These are phyloP conservation scores for Ceyx margarethae DNA, from an alignment of 2,113 vertebrate genomes.

Conservation along the genomic window DNA sequence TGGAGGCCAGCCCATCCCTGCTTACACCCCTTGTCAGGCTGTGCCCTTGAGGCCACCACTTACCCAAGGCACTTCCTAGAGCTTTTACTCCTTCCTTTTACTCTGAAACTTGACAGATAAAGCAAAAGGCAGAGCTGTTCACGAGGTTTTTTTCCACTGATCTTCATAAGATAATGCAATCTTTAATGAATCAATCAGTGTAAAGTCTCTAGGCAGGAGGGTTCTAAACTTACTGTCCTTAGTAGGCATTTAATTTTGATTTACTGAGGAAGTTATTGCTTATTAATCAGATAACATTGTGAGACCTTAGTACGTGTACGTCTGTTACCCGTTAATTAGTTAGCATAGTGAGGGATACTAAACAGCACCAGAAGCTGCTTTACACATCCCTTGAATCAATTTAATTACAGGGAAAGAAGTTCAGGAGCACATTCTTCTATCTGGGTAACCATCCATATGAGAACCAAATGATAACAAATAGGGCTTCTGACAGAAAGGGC, in stretches of 20 bases:
- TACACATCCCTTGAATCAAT: constrained; percentile 30
- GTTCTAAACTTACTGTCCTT: constrained; percentile 36
- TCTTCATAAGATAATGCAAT: background rate
- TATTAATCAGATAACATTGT: constrained; percentile 61
- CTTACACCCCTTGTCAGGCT: background rate
- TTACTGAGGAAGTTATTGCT: constrained; percentile 60
- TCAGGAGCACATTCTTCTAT: background rate
- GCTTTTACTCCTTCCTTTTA: background rate
- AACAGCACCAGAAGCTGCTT: constrained; percentile 32
- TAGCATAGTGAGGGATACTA: constrained; percentile 34
- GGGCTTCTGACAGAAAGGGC: background rate
- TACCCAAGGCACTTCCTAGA: background rate
- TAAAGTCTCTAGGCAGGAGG: constrained; percentile 48
- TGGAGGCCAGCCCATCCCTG: background rate
- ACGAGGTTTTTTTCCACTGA: background rate
- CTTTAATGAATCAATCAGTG: constrained; percentile 52
- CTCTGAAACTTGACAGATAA: background rate
- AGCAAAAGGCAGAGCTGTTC: background rate
- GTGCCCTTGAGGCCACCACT: background rate
- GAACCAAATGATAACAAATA: background rate
- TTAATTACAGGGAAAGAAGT: background rate
- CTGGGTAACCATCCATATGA: background rate
- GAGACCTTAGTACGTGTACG: constrained; percentile 30
- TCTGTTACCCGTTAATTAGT: constrained; percentile 64
- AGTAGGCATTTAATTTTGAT: constrained; percentile 68